These are phyloP conservation scores for Meteorus sp. DNA, from an alignment of 1,140 invertebrate species.

Conservation along the genomic window DNA sequence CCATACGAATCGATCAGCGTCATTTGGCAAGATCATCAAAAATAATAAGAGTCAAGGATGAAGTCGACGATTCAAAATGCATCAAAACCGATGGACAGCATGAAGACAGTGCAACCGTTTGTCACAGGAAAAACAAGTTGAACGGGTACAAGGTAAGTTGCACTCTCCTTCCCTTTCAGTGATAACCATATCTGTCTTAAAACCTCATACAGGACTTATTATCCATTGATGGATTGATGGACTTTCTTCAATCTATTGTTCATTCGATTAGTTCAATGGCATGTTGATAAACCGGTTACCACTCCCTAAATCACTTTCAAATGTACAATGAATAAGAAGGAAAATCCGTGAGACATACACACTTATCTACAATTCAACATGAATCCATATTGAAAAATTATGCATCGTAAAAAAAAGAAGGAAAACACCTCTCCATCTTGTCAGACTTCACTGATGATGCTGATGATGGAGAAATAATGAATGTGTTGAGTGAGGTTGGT, in stretches of 20 bases:
- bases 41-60: conserved; percentile 26
- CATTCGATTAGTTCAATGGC: not conserved
- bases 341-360: too few relatives aligned
- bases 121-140: conserved; percentile 35
- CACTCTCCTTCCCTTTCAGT: not conserved
- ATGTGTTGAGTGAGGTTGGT: too few relatives aligned
- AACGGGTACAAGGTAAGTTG: conserved; percentile 39
- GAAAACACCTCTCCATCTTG: too few relatives aligned
- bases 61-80: conserved; percentile 8
- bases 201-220: not conserved
- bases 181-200: not conserved
- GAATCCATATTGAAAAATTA: too few relatives aligned
- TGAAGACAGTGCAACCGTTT: conserved; percentile 19
- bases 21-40: conserved; percentile 18
- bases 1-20: conserved; percentile 20
- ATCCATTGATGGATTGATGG: not conserved
- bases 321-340: too few relatives aligned
- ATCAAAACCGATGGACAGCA: conserved; percentile 22
- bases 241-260: conserved; percentile 10
- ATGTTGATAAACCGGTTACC: too few relatives aligned
- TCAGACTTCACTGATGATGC: too few relatives aligned
- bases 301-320: too few relatives aligned
- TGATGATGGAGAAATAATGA: too few relatives aligned
- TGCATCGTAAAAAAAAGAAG: too few relatives aligned
- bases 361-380: too few relatives aligned